Evolutionary conservation across 2,113 vertebrate species (phyloP).

Genomic region (Eulacestoma nigropectus): DNA sequence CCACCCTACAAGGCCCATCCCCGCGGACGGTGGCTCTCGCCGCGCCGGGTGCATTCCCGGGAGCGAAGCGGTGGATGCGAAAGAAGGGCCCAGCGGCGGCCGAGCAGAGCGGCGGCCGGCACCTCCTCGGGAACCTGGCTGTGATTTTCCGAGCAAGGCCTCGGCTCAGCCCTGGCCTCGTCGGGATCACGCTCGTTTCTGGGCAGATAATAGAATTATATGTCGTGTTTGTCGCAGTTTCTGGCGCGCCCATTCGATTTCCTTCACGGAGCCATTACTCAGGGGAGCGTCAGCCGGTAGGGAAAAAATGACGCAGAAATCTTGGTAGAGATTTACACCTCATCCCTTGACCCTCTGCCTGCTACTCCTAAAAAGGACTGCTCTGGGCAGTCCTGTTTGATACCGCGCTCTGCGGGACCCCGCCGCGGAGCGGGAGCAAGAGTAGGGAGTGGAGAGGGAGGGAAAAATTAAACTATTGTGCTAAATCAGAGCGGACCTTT

Average conservation of each 20-base stretch:
- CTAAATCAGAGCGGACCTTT: background rate
- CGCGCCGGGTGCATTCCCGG: background rate
- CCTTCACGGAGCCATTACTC: background rate
- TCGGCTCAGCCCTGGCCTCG: background rate
- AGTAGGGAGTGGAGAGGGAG: background rate
- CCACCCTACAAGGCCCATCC: background rate
- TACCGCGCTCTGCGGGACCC: background rate
- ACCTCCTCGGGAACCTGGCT: background rate
- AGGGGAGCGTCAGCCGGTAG: background rate
- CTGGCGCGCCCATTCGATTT: background rate
- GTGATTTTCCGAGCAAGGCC: background rate
- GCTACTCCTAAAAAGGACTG: background rate
- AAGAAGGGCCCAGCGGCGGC: background rate
- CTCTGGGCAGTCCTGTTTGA: background rate
- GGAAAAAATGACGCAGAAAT: background rate
- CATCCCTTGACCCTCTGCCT: background rate
- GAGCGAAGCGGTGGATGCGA: accelerated
- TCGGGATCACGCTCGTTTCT: background rate
- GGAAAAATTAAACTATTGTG: background rate
- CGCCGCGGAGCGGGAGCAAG: background rate
- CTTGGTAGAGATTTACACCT: background rate
- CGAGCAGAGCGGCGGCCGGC: background rate
- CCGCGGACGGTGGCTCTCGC: too few species aligned
- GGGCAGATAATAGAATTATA: background rate
- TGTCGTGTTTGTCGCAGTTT: background rate